Base-by-base conservation (phyloP, 2,888 invertebrate genomes). In the Dynastes grantii region DNA sequence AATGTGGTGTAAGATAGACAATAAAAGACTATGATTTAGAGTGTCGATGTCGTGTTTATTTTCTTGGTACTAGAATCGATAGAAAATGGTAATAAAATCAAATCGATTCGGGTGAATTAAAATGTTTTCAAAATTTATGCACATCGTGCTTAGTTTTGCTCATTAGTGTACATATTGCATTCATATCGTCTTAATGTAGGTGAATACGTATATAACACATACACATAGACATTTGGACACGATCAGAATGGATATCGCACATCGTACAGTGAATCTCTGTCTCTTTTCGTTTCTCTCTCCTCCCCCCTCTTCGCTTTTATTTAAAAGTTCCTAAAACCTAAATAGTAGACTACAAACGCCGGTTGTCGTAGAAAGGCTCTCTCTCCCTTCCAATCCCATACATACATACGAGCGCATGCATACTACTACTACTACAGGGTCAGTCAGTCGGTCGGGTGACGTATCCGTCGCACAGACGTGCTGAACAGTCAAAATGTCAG, bases 401-500 rank as follows among this genome's bases (percentile, higher is more conserved):
- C 40, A 76, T 64, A 22, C 45, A 76, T 32, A 53, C 76, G 40
- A 13, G 4, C 51, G 58, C 29, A 67, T 45, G 45, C 45, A 45
- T 45, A 45, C 45, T 45, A 45, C 45, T 45, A 45, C 45, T 45
- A 45, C 45, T 45, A 40, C 40, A 40, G 65, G 65, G 65, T 67
- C 65, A 67, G 68, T 75, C 78, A 78, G 68, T 76, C 71, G 63
- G 53, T 76, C 82, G 82, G 82, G 83, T 87, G 87, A 87, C 86
- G 87, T 86, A 86, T 87, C 85, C 85, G 83, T 81, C 83, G 84
- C 85, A 86, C 85, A 88, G 88, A 88, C 88, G 87, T 87, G 85
- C 84, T 85, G n/a, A n/a, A n/a, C 88, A 85, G 86, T 85, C 86
- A 83, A 84, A 83, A 87, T 87, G 88, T 87, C 87, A 86, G 86